Evolutionary conservation across 2,113 vertebrate species (phyloP), one percentile per base, ranked within the genome.

Genomic region (Nycticryphes semicollaris): DNA sequence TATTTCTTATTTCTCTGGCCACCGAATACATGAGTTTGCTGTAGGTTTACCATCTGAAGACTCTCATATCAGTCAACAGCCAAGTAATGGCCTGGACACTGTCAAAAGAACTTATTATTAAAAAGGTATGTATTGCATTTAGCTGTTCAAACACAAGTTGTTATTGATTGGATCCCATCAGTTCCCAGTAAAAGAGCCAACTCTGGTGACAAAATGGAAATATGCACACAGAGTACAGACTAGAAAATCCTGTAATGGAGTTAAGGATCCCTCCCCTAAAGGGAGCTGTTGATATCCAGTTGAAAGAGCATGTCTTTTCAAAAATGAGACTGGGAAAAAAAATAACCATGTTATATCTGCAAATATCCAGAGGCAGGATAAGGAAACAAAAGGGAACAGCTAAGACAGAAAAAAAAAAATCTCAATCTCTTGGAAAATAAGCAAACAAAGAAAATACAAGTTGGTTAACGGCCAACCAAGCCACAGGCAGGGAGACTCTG

Each of bases 31-130:
- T 87, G 76, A 95, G 68, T 91, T 95, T 72, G 45, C 62, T 91
- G 69, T 84, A 64, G 90, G 78, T 96, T 96, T 94, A 94, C 90
- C 85, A 97, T 96, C 94, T 78, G 70, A 80, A 95, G 89, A 87
- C 51, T 84, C 4, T 87, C 76, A 64, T 93, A 97, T 96, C 94
- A 94, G 89, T 96, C 93, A 94, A 84, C 48, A 96, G 94, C 39
- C 87, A 94, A 54, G 20, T 90, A 95, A 96, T 48, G 85, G 89
- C 85, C 64, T 91, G 87, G 95, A 96, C 84, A 74, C 93, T 97
- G 86, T 72, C 90, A 73, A 94, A 93, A 97, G 72, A 97, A 95
- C 37, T 95, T 79, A 84, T 96, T 95, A 97, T 96, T 97, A 90
- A 97, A 79, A 96, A 93, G 27, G 94, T 79, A 93, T 73, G 88